phyloP scores from a whole-genome alignment of 2,888 invertebrate genomes.

The Ennomos quercinarius region DNA sequence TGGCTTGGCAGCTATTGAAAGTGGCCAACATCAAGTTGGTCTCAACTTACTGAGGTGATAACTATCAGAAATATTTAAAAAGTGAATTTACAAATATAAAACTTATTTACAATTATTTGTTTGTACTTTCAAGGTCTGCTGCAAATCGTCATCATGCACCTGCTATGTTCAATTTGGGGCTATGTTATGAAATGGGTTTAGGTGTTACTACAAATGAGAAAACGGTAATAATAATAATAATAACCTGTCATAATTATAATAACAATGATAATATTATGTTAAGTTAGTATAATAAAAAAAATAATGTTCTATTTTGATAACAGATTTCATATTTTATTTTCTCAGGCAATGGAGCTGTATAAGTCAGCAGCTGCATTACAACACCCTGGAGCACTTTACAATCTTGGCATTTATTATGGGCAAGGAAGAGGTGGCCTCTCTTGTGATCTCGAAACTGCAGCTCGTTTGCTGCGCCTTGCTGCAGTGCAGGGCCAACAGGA shows the following conservation, averaged over 20 bases:
- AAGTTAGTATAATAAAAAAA: no score
- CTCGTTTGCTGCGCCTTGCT: slow-evolving; percentile 78
- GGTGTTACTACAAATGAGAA: slow-evolving; percentile 86
- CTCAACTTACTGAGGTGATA: slow-evolving; percentile 82
- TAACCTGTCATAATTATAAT: no score
- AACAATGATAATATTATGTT: no score
- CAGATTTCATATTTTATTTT: slow-evolving; percentile 18
- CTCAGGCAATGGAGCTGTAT: slow-evolving; percentile 88
- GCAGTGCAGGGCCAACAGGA: slow-evolving; percentile 86
- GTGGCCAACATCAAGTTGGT: slow-evolving; percentile 81
- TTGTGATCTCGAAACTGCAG: slow-evolving; percentile 78
- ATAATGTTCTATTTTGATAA: no score
- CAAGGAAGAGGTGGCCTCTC: slow-evolving; percentile 87
- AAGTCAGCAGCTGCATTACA: slow-evolving; percentile 86
- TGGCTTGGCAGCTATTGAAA: slow-evolving; percentile 86
- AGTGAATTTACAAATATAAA: neutral
- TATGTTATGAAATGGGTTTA: slow-evolving; percentile 89
- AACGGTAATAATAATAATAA: slow-evolving; percentile 76
- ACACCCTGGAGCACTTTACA: slow-evolving; percentile 88
- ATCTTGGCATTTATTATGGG: slow-evolving; percentile 88
- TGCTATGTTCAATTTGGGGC: slow-evolving; percentile 88
- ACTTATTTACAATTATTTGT: slow-evolving; percentile 43
- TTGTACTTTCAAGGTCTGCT: slow-evolving; percentile 71
- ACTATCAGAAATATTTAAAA: neutral
- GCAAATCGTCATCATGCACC: slow-evolving; percentile 85